phyloP scores from a whole-genome alignment of 1,140 invertebrate species.

The Polyergus mexicanus region DNA sequence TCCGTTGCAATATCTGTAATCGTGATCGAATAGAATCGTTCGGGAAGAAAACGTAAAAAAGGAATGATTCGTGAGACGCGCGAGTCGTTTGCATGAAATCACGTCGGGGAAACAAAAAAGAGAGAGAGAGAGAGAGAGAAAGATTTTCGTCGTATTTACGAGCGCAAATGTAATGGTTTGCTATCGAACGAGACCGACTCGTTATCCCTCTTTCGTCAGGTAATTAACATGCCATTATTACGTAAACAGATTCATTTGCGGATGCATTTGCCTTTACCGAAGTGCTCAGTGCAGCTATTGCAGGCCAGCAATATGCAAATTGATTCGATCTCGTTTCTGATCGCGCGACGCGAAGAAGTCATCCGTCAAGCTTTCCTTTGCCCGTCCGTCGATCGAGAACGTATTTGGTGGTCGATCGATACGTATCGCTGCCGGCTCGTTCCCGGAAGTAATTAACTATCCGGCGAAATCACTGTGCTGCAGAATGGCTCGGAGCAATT shows the following conservation, averaged over 20 bases:
- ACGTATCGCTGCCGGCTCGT: slow-evolving; percentile 33
- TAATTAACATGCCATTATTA: slow-evolving; percentile 55
- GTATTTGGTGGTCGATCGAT: slow-evolving; percentile 59
- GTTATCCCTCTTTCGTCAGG: slow-evolving; percentile 23
- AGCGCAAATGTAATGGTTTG: slow-evolving; percentile 33
- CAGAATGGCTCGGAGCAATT: slow-evolving; percentile 39
- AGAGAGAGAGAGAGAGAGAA: no score
- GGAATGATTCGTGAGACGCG: slow-evolving; percentile 6
- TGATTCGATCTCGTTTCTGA: slow-evolving; percentile 36
- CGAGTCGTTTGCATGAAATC: slow-evolving; percentile 40
- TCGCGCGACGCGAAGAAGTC: slow-evolving; percentile 48
- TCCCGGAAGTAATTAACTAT: slow-evolving; percentile 69
- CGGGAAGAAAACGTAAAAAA: not conserved
- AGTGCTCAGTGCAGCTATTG: slow-evolving; percentile 14
- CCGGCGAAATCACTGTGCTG: slow-evolving; percentile 65
- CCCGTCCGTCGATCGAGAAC: slow-evolving; percentile 27
- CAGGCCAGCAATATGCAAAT: slow-evolving; percentile 44
- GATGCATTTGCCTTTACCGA: not conserved
- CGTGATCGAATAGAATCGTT: slow-evolving; percentile 38
- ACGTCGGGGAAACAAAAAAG: not conserved
- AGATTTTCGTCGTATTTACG: slow-evolving; percentile 6
- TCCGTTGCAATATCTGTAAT: slow-evolving; percentile 43
- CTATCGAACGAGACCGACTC: slow-evolving; percentile 30
- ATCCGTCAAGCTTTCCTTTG: slow-evolving; percentile 53
- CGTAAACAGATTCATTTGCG: slow-evolving; percentile 54